phyloP scores from a whole-genome alignment of 2,888 invertebrate species.

The Criorhina ranunculi region DNA sequence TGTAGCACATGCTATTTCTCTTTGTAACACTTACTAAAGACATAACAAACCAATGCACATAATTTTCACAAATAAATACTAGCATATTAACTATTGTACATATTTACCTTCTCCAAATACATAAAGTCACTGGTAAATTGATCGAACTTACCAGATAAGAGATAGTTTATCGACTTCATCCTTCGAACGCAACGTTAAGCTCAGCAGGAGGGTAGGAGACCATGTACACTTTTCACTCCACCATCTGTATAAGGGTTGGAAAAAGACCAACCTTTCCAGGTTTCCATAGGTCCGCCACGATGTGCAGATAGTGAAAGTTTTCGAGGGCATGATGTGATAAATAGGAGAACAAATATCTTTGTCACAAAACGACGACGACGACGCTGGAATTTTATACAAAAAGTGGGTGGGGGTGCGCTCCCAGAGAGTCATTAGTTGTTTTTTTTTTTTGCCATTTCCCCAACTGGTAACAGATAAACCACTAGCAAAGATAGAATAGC shows the following conservation, averaged over 20 bases:
- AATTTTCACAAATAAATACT: not conserved
- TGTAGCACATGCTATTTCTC: too few relatives aligned
- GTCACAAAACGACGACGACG: constrained; percentile 54
- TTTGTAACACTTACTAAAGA: too few relatives aligned
- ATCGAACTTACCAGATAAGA: constrained; percentile 27
- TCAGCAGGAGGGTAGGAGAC: not conserved
- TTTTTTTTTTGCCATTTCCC: constrained; percentile 56
- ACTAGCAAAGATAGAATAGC: constrained; percentile 72
- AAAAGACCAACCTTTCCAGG: constrained; percentile 23
- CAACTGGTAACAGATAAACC: constrained; percentile 75
- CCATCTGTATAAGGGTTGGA: constrained; percentile 7
- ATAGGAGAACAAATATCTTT: constrained; percentile 60
- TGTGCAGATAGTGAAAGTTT: constrained; percentile 71
- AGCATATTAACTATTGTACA: not conserved
- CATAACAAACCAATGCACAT: not conserved
- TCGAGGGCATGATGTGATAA: constrained; percentile 48
- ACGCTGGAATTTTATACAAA: not conserved
- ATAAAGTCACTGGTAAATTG: constrained; percentile 4
- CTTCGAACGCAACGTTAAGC: constrained; percentile 7
- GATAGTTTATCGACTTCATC: constrained; percentile 37
- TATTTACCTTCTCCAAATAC: constrained; percentile 31
- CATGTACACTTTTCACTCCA: constrained; percentile 26
- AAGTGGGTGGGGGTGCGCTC: constrained; percentile 42
- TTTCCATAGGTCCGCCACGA: constrained; percentile 19
- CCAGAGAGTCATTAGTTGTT: constrained; percentile 52